These are phyloP conservation scores for Pherbina coryleti DNA, from an alignment of 2,888 invertebrate species.

Conservation along the genomic window DNA sequence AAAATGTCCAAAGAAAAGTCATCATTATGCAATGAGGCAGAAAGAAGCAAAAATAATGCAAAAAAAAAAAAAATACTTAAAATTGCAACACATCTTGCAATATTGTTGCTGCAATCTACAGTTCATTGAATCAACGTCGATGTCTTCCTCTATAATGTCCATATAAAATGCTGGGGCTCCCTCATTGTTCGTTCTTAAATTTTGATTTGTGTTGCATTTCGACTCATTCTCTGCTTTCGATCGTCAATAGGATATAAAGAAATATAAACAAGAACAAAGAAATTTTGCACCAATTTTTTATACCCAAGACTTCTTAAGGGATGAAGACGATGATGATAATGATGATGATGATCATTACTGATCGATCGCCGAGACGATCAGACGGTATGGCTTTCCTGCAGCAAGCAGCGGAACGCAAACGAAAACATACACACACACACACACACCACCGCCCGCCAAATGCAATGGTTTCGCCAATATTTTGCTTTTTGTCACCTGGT, in stretches of 20 bases:
- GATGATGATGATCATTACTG: not conserved
- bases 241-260: not conserved
- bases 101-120: not conserved
- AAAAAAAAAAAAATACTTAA: constrained; percentile 6
- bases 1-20: constrained; percentile 20
- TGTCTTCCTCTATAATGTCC: not conserved
- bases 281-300: constrained; percentile 33
- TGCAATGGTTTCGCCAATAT: constrained; percentile 21
- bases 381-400: not conserved
- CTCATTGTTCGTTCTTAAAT: not conserved
- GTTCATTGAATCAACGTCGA: not conserved
- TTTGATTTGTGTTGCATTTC: not conserved
- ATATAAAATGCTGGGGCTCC: not conserved
- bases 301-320: constrained; percentile 10
- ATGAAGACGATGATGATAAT: not conserved
- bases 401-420: not conserved
- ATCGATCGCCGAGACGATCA: not conserved
- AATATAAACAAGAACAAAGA: constrained; percentile 12
- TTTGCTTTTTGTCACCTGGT: constrained; percentile 37
- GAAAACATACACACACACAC: not conserved
- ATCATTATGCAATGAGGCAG: constrained; percentile 31
- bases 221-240: not conserved
- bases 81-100: constrained; percentile 9
- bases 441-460: not conserved
- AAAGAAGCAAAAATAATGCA: not conserved